A percentile compares a stretch with the other conserved stretches of the same genome.
These are phyloP conservation scores for Rhodeus uyekii DNA, from an alignment of 2,797 vertebrate genomes.

Conservation along the genomic window DNA sequence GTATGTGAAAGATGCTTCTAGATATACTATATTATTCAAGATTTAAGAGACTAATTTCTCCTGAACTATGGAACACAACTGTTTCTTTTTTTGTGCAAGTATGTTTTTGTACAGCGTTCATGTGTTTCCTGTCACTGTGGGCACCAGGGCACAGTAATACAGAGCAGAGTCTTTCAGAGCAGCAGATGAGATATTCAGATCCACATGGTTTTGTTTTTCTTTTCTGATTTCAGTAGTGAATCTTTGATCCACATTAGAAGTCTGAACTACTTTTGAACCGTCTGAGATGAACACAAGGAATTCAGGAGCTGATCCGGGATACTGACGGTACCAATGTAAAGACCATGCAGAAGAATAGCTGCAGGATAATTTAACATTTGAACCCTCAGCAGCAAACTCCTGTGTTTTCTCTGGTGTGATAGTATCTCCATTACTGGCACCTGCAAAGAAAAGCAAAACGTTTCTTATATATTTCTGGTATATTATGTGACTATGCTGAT, in stretches of 20 bases:
- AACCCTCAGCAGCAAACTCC: neutral
- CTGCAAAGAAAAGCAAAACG: neutral
- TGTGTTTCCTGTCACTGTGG: neutral
- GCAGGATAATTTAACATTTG: neutral
- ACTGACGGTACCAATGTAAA: constrained; percentile 26
- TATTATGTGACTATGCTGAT: neutral
- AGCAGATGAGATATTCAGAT: neutral
- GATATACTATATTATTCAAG: too few species aligned
- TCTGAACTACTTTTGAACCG: neutral
- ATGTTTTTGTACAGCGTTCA: too few species aligned
- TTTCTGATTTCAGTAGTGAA: neutral
- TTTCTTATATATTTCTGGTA: too few species aligned
- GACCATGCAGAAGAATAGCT: neutral
- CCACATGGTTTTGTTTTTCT: neutral
- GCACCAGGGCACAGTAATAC: neutral
- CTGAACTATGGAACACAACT: too few species aligned
- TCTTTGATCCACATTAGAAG: neutral
- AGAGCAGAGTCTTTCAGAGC: rapidly evolving
- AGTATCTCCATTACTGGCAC: neutral
- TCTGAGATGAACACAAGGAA: neutral
- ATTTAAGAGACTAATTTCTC: too few species aligned
- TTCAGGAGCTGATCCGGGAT: neutral
- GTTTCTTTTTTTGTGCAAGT: too few species aligned
- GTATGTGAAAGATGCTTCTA: too few species aligned
- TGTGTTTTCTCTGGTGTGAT: neutral